A percentile compares a stretch with the other conserved stretches of the same genome.
Evolutionary conservation across 2,888 invertebrate genomes (phyloP).

Genomic region (Acleris literana): DNA sequence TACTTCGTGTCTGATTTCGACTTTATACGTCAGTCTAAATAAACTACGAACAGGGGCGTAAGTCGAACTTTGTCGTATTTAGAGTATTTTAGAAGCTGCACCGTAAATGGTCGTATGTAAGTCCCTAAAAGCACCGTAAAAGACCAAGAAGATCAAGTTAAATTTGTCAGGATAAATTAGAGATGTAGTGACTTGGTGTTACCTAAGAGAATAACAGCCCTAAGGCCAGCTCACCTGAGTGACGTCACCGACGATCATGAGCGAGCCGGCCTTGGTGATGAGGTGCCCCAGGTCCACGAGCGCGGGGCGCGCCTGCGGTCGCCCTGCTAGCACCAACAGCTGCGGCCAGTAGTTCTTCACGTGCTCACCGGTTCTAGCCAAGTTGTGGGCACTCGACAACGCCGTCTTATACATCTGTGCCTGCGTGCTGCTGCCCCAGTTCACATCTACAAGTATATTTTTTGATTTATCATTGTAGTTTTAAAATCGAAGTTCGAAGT

Average conservation of each 20-base stretch:
- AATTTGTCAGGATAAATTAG: too few species aligned
- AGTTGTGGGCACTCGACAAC: constrained; percentile 90
- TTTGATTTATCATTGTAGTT: background rate
- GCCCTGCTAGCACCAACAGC: constrained; percentile 91
- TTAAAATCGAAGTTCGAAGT: too few species aligned
- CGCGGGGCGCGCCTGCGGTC: constrained; percentile 93
- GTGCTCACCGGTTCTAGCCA: constrained; percentile 95
- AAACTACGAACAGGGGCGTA: too few species aligned
- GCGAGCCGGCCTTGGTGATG: constrained; percentile 95
- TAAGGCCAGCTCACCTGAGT: constrained; percentile 83
- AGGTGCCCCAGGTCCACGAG: constrained; percentile 95
- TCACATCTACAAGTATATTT: constrained; percentile 86
- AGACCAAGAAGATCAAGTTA: too few species aligned
- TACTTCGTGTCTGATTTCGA: too few species aligned
- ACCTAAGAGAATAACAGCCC: background rate
- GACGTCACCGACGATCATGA: constrained; percentile 95
- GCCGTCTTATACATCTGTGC: constrained; percentile 98
- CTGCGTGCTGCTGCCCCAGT: constrained; percentile 99
- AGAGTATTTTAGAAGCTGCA: too few species aligned
- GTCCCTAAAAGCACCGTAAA: too few species aligned
- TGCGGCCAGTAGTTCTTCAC: constrained; percentile 99
- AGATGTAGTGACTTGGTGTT: too few species aligned
- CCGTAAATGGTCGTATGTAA: too few species aligned
- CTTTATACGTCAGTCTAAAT: too few species aligned
- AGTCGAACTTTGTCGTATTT: too few species aligned